These are phyloP conservation scores for Drosophila ficusphila DNA, from an alignment of 1,140 invertebrate genomes.

Conservation along the genomic window DNA sequence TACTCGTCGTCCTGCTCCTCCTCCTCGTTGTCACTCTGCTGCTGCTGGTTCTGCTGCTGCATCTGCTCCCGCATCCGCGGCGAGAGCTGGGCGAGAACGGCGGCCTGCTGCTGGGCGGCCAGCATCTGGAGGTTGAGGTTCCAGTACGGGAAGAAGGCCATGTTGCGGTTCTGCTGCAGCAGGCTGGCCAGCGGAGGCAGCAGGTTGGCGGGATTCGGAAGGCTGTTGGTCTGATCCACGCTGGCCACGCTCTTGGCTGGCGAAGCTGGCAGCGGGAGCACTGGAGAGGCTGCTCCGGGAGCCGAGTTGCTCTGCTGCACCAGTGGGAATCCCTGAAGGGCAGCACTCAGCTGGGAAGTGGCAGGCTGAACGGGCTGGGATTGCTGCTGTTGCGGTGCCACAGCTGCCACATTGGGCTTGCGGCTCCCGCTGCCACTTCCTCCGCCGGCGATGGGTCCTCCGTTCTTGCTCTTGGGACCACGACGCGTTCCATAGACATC, in stretches of 20 bases:
- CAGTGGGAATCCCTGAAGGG: conserved; percentile 60
- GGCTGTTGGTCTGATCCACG: conserved; percentile 37
- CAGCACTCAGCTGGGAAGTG: conserved; percentile 62
- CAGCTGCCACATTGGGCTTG: conserved; percentile 35
- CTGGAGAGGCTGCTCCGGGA: conserved; percentile 21
- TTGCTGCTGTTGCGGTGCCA: conserved; percentile 33
- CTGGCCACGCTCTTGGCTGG: conserved; percentile 67
- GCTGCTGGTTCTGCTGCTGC: conserved; percentile 65
- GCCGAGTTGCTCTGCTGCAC: conserved; percentile 40
- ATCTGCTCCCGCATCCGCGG: conserved; percentile 70
- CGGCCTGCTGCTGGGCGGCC: conserved; percentile 82
- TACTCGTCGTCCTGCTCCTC: conserved; percentile 79
- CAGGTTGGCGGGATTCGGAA: conserved; percentile 53
- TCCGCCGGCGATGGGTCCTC: conserved; percentile 6
- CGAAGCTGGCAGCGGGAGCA: conserved; percentile 43
- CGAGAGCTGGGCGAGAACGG: conserved; percentile 74
- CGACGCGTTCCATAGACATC: conserved; percentile 95
- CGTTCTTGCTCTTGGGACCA: conserved; percentile 90
- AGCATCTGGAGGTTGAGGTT: conserved; percentile 84
- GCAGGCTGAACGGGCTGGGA: conserved; percentile 15
- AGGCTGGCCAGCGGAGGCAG: conserved; percentile 75
- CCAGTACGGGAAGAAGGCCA: conserved; percentile 83
- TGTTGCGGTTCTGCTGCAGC: conserved; percentile 79
- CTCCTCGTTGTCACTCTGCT: conserved; percentile 48
- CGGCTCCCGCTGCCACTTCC: conserved; percentile 30